A percentile compares a stretch with the other conserved stretches of the same genome.
Conservation (phyloP, 2,888 invertebrate species). For the Omphaloscelis lunosa region DNA sequence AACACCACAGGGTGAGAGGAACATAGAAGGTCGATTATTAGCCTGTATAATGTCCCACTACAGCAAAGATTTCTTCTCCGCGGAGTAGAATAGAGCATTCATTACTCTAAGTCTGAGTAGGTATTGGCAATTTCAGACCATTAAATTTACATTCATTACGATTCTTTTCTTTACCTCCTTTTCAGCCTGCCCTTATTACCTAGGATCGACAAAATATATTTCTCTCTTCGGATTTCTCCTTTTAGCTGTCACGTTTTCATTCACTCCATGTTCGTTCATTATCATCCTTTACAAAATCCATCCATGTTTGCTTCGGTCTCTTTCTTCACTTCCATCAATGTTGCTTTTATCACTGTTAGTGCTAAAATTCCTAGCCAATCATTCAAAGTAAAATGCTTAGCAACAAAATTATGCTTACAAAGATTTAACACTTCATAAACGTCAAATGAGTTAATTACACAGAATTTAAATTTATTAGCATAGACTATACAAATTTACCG, state of each 20-base stretch:
- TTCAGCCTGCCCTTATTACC: neutral
- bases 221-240: neutral
- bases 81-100: no score
- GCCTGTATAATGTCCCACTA: neutral
- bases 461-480: slow-evolving; percentile 15
- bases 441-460: slow-evolving; percentile 15
- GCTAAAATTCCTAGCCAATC: neutral
- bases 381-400: neutral
- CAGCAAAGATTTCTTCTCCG: neutral
- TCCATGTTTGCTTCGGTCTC: neutral
- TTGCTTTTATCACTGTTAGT: neutral
- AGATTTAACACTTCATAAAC: slow-evolving; percentile 31
- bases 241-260: neutral
- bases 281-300: neutral
- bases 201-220: neutral
- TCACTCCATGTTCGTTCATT: neutral
- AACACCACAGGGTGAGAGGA: neutral
- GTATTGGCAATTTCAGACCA: neutral
- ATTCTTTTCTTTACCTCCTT: neutral
- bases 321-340: neutral
- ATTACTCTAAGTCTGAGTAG: no score
- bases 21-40: neutral
- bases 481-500: slow-evolving; percentile 39
- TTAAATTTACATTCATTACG: neutral
- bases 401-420: slow-evolving; percentile 7